Conservation (phyloP, 2,797 vertebrate genomes). For the Podarcis siculus region DNA sequence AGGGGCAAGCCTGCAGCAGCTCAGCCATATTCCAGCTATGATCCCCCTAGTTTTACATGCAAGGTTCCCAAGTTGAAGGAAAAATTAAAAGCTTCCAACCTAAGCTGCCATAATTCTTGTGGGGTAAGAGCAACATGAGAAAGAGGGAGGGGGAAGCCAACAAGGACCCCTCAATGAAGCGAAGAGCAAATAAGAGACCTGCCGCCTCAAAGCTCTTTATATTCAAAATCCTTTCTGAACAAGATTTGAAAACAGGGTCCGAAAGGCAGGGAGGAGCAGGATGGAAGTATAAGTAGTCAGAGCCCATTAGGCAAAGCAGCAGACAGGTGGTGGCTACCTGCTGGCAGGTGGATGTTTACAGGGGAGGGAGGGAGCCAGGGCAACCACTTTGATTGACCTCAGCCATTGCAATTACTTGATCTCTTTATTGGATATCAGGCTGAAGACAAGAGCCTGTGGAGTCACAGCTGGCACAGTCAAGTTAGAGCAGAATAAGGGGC, state of each 20-base stretch:
- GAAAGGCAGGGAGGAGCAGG: not conserved
- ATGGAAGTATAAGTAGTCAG: not conserved
- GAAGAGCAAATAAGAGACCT: not conserved
- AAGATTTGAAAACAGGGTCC: not conserved
- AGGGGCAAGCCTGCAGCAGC: not conserved
- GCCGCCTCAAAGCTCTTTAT: not conserved
- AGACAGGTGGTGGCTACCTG: not conserved
- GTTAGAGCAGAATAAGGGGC: not conserved
- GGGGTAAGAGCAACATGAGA: not conserved
- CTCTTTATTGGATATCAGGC: conserved; percentile 17
- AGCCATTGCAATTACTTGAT: not conserved
- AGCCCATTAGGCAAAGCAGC: not conserved
- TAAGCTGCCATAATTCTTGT: not conserved
- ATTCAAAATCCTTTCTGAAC: not conserved
- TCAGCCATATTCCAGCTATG: not conserved
- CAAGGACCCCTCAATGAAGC: not conserved
- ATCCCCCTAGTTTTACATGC: not conserved
- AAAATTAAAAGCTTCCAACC: not conserved
- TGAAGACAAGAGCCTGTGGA: not conserved
- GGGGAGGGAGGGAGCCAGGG: not conserved
- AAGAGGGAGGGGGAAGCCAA: no score
- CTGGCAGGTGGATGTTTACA: not conserved
- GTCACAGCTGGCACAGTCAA: not conserved
- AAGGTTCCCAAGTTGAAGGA: not conserved
- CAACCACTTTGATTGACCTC: not conserved